Conservation (phyloP, 1,140 invertebrate genomes). For the Caerostris extrusa region DNA sequence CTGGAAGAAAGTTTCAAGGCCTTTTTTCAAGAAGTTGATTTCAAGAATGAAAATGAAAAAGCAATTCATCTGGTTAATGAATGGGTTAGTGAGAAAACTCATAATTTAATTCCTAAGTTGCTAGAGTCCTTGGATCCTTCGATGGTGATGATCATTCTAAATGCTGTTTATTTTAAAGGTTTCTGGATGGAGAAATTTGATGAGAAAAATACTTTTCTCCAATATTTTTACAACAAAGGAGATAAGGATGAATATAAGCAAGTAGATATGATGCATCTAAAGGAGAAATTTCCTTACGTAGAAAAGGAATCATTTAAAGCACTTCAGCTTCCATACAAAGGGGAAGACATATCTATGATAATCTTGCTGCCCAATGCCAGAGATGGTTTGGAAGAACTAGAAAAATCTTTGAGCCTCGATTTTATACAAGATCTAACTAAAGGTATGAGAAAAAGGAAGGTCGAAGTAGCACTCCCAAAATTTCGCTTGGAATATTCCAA, state of each 20-base stretch:
- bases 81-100: conserved; percentile 79
- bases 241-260: conserved; percentile 87
- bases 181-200: conserved; percentile 78
- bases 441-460: conserved; percentile 51
- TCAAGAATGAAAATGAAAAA: background rate
- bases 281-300: conserved; percentile 89
- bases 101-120: conserved; percentile 79
- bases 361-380: conserved; percentile 80
- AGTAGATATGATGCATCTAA: conserved; percentile 92
- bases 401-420: conserved; percentile 38
- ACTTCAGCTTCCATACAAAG: conserved; percentile 88
- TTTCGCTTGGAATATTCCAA: conserved; percentile 79
- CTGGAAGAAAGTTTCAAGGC: conserved; percentile 51
- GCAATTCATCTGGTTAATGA: conserved; percentile 75
- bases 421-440: conserved; percentile 37
- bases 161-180: conserved; percentile 81
- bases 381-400: conserved; percentile 73
- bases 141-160: conserved; percentile 79
- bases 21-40: conserved; percentile 51
- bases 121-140: conserved; percentile 77
- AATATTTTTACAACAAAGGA: conserved; percentile 77
- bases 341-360: conserved; percentile 80
- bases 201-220: conserved; percentile 51
- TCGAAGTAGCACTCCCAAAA: conserved; percentile 79
- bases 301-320: conserved; percentile 84